phyloP scores from a whole-genome alignment of 2,888 invertebrate species.

The Lamproptera curius region DNA sequence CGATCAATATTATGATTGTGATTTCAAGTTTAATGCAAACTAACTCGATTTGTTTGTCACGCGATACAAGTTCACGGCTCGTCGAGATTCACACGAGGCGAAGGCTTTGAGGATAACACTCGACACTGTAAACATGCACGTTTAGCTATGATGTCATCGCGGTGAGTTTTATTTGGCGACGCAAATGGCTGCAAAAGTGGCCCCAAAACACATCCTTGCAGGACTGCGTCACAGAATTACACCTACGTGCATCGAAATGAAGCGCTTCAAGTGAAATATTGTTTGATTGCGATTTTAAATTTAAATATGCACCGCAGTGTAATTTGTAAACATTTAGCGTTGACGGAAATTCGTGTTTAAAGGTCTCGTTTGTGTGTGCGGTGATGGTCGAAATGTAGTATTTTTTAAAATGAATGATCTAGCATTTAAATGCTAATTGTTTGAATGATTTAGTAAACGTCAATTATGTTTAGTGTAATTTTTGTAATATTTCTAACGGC shows the following conservation, averaged over 20 bases:
- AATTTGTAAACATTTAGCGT: not conserved
- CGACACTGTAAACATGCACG: slow-evolving; percentile 46
- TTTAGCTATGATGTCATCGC: slow-evolving; percentile 60
- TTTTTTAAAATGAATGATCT: no score
- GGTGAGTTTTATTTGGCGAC: slow-evolving; percentile 50
- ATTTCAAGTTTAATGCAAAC: no score
- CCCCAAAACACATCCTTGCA: slow-evolving; percentile 33
- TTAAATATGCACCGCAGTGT: not conserved
- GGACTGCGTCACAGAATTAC: slow-evolving; percentile 53
- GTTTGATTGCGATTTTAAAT: not conserved
- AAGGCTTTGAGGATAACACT: slow-evolving; percentile 12
- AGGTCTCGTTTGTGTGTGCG: no score
- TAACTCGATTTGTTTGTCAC: slow-evolving; percentile 1
- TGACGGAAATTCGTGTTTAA: not conserved
- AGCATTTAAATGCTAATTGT: no score
- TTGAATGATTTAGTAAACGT: no score
- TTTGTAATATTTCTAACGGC: no score
- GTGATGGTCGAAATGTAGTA: no score
- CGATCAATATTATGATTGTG: no score
- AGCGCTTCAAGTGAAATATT: slow-evolving; percentile 35
- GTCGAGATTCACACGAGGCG: slow-evolving; percentile 25
- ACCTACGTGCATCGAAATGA: slow-evolving; percentile 46
- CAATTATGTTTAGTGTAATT: no score
- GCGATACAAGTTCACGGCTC: slow-evolving; percentile 42
- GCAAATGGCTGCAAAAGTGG: slow-evolving; percentile 47